These are phyloP conservation scores for Gallinago jamesoni DNA, from an alignment of 2,113 vertebrate genomes.

Conservation along the genomic window DNA sequence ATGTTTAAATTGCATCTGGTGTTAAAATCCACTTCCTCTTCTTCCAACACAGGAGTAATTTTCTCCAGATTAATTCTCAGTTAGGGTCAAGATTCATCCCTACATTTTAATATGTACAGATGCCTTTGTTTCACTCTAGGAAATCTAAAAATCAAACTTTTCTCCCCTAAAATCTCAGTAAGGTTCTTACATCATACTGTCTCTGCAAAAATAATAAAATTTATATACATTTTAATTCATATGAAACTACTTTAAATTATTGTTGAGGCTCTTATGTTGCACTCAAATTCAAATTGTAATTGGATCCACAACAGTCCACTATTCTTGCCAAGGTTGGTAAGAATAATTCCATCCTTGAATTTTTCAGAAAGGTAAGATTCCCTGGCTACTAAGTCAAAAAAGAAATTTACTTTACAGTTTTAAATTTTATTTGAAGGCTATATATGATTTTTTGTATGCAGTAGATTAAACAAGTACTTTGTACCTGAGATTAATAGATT, in stretches of 20 bases:
- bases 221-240: background rate
- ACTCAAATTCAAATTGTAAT: background rate
- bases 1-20: background rate
- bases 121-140: background rate
- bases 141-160: background rate
- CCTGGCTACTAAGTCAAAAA: background rate
- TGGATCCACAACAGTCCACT: background rate
- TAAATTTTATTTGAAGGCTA: background rate
- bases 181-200: background rate
- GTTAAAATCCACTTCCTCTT: accelerated
- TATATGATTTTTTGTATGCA: background rate
- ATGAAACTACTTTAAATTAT: background rate
- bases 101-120: background rate
- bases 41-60: background rate
- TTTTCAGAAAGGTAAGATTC: background rate
- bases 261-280: background rate
- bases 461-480: background rate
- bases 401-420: background rate
- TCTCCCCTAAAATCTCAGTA: accelerated
- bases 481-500: background rate
- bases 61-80: background rate
- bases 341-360: background rate
- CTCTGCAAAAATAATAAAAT: background rate
- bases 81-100: background rate
- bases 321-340: background rate